Evolutionary conservation across 1,140 invertebrate species (phyloP), one percentile per base, ranked within the genome.

Genomic region (Cryptotermes secundus): DNA sequence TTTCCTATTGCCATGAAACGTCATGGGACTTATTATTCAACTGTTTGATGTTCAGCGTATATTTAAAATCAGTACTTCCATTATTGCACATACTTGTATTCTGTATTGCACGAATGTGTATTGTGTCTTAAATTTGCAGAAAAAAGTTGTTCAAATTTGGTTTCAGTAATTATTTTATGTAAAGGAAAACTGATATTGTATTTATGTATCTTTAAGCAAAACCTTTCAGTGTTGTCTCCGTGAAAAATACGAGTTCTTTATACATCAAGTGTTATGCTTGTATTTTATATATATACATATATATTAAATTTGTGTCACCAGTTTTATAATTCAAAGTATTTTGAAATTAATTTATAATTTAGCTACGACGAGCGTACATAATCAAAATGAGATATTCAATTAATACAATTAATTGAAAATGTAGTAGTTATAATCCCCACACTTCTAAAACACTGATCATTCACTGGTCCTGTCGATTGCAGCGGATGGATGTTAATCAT

Each of bases 251-350:
- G 14, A 72, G n/a, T 72, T 31, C 6, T 72, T 72, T 72, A 7
- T 72, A 72, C 9, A 72, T n/a, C 26, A 72, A 14, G 7, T 72
- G 59, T 72, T 31, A 72, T 72, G 59, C 59, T 72, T 72, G 59
- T 72, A 72, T 72, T 72, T 72, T 72, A 72, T 72, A 72, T 72
- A 72, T 1, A 72, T 72, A 72, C 31, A 72, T 72, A 72, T 1
- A 72, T 72, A 72, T 72, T 72, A 72, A 72, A 72, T 72, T 72
- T 72, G n/a, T 72, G 59, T 72, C 59, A n/a, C 31, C 26, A 72
- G n/a, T 72, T 72, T 72, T 72, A 72, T 72, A 72, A 72, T n/a
- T 31, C 59, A 72, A 72, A 12, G 59, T 26, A 31, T 3, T 72
- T 72, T 72, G 4, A 26, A 72, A 72, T 72, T 72, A 7, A n/a